Evolutionary conservation across 2,113 vertebrate species (phyloP).

Genomic region (Salminus brasiliensis): DNA sequence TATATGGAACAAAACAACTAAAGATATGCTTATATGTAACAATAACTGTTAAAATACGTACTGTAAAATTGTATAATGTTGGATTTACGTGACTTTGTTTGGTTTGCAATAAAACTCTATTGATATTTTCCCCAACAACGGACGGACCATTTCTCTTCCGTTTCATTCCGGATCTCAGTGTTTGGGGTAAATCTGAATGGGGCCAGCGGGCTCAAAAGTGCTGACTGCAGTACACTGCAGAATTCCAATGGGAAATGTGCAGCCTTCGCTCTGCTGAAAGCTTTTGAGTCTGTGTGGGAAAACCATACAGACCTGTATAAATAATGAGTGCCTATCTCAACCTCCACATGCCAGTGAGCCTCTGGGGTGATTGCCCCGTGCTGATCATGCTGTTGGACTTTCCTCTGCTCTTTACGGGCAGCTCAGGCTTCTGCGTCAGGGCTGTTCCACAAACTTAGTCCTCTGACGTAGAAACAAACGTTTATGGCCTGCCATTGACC

Average conservation of each 20-base stretch:
- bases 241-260: neutral
- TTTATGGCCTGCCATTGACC: constrained; percentile 19
- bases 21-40: constrained; percentile 85
- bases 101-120: constrained; percentile 95
- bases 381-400: constrained; percentile 29
- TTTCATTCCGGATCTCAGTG: neutral
- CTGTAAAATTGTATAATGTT: constrained; percentile 96
- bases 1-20: constrained; percentile 89
- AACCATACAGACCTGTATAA: neutral
- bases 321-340: neutral
- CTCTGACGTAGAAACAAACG: constrained; percentile 17
- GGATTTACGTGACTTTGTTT: constrained; percentile 87
- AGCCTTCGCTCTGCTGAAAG: neutral
- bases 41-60: constrained; percentile 88
- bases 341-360: neutral
- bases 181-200: neutral
- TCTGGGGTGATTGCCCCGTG: neutral
- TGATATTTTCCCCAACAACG: constrained; percentile 71
- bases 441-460: constrained; percentile 10
- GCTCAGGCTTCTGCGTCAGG: constrained; percentile 18
- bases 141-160: neutral
- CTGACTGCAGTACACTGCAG: neutral
- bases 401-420: neutral
- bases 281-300: neutral
- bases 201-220: constrained; percentile 27